Base-by-base conservation (phyloP, 2,113 vertebrate species). In the Amphilophus citrinellus region DNA sequence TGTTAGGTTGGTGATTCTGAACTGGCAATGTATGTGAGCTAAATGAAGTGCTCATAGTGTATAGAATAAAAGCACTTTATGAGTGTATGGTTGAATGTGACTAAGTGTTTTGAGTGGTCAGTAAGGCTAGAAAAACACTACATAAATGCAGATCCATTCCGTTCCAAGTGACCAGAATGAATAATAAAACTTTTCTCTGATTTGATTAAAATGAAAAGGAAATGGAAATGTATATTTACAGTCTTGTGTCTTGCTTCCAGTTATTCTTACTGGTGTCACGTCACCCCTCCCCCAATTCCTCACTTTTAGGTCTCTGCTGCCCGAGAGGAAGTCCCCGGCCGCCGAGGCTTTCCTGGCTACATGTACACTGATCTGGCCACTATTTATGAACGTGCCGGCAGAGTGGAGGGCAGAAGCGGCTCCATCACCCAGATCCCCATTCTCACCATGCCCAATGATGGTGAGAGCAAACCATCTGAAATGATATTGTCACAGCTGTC, bases 381-480 rank as follows among this genome's bases (percentile, higher is more conserved):
- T 57, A 96, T 96, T 88, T 96, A 96, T 2, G 96, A 96, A 22
- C 93, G 96, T 2, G 96, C 96, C 0, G 96, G 96, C 3, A 82
- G 96, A 30, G 93, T 96, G 66, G 96, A 96, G 56, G 96, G 96
- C 80, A 94, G 96, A n/a, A 96, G 94, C 22, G 96, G 96, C 66
- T 97, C 96, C 44, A 97, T 97, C 93, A 97, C 96, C n/a, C 96
- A 97, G 94, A 96, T 96, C 86, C 96, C 95, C 56, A 95, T 95
- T 7, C 95, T 96, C 47, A 95, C 95, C 30, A 95, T 96, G 95
- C 95, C 95, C 73, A 95, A 95, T 7, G 95, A 95, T 1, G 95
- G 95, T 95, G 47, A 90, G 90, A 8, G 59, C 56, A 37, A 20
- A 3, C 3, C 2, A 14, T 3, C 5, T 27, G 27, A 10, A 39